These are phyloP conservation scores for Dryocosmus kuriphilus DNA, from an alignment of 2,888 invertebrate genomes.

Conservation along the genomic window DNA sequence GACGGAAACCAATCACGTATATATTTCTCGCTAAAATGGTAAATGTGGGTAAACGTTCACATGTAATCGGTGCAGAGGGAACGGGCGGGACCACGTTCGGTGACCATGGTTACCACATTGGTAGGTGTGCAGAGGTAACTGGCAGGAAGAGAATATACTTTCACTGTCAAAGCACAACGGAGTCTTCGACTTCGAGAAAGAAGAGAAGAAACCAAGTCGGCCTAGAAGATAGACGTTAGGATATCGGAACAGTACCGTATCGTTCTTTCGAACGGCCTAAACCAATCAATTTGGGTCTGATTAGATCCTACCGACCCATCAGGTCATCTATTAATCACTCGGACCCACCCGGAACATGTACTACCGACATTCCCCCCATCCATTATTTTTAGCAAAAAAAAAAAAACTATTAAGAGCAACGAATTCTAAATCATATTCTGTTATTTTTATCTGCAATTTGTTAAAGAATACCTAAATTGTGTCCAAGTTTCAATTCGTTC, in stretches of 20 bases:
- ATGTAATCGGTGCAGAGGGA: constrained; percentile 55
- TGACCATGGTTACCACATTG: constrained; percentile 64
- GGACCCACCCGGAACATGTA: neutral
- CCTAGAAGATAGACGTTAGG: constrained; percentile 58
- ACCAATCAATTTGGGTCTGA: constrained; percentile 52
- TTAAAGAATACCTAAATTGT: neutral
- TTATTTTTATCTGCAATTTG: neutral
- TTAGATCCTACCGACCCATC: constrained; percentile 53
- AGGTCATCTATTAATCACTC: constrained; percentile 39
- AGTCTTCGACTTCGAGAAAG: constrained; percentile 67
- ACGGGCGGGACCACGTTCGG: constrained; percentile 47
- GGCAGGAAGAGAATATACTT: constrained; percentile 74
- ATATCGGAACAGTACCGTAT: constrained; percentile 66
- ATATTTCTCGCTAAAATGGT: constrained; percentile 30
- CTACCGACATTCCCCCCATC: neutral
- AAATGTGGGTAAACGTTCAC: constrained; percentile 46
- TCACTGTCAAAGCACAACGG: constrained; percentile 72
- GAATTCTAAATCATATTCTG: neutral
- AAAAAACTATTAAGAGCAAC: neutral
- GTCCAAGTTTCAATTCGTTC: neutral
- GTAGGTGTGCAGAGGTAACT: constrained; percentile 64
- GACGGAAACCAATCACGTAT: neutral
- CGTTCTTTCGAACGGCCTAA: constrained; percentile 62
- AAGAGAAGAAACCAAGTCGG: constrained; percentile 62
- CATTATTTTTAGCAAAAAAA: constrained; percentile 1